A percentile compares a stretch with the other conserved stretches of the same genome.
Evolutionary conservation across 2,113 vertebrate species (phyloP).

Genomic region (Montifringilla adamsi): DNA sequence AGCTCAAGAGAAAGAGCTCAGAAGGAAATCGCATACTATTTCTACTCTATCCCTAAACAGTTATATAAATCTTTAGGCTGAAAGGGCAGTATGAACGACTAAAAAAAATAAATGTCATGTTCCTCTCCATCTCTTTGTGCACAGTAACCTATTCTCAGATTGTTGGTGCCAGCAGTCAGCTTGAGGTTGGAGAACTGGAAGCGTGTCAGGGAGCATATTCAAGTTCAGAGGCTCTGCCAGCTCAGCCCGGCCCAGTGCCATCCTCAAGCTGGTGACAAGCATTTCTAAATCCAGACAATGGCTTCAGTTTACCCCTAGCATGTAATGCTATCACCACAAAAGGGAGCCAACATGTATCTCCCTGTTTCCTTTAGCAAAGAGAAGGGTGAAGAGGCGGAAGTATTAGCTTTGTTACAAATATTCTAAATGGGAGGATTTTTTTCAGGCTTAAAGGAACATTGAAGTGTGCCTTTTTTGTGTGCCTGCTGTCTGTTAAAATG

Average conservation of each 20-base stretch:
- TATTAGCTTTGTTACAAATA: background rate
- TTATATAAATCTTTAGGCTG: background rate
- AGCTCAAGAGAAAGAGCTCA: background rate
- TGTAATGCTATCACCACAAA: background rate
- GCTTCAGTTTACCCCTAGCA: background rate
- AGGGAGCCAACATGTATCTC: background rate
- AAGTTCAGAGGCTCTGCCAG: background rate
- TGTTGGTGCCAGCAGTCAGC: background rate
- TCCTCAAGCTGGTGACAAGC: background rate
- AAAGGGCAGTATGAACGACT: background rate
- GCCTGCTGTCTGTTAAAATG: background rate
- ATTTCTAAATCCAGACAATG: background rate
- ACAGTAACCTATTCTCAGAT: background rate
- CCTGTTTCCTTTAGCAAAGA: background rate
- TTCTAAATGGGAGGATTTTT: background rate
- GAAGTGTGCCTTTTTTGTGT: background rate
- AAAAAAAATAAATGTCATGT: background rate
- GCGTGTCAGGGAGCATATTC: fast-evolving
- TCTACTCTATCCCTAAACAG: background rate
- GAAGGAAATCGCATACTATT: background rate
- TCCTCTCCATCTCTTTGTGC: background rate
- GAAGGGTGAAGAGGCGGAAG: background rate
- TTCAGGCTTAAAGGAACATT: background rate
- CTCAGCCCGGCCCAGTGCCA: background rate
- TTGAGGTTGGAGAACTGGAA: background rate